Evolutionary conservation across 2,113 vertebrate genomes (phyloP), one percentile per base, ranked within the genome.

Genomic region (Cercocebus atys): DNA sequence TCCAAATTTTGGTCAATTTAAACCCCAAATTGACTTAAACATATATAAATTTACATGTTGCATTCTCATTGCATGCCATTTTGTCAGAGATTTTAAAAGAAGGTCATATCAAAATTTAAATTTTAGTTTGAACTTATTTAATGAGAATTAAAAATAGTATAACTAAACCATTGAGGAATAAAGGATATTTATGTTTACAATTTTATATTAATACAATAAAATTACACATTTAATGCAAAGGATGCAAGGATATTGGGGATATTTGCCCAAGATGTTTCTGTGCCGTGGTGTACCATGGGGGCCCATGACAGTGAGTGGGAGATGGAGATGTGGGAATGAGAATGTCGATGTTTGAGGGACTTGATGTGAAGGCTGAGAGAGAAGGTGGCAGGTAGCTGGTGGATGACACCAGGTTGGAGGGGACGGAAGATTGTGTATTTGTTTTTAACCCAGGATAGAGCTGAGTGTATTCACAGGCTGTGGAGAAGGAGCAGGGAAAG

Each of bases 101-200:
- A n/a, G 25, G 11, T 25, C 20, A 14, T 17, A 59, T 18, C 8
- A 50, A 79, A 93, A 76, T 8, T 40, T 66, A 66, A n/a, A n/a
- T 83, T 97, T 90, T 25, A 87, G 23, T 81, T 92, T 76, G 45
- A 79, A 79, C 47, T 96, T 82, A 73, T 95, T 66, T 96, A 45
- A 76, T 87, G 55, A 78, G 38, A 90, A 70, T 52, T 92, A 55
- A 92, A 96, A 91, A 79, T 57, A 95, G 72, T 61, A 27, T 64
- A 55, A 78, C 4, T 73, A 93, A 95, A n/a, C 6, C 7, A 92
- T 70, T 61, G 45, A 75, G 45, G 40, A 94, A 10, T 89, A 78
- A 38, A 92, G 47, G 32, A 84, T 81, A 25, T 45, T 61, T 61
- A 13, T 73, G 38, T 50, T 87, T 90, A 66, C 0, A 73, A 18